These are phyloP conservation scores for Acanthiza pusilla DNA, from an alignment of 2,797 vertebrate genomes.

Conservation along the genomic window DNA sequence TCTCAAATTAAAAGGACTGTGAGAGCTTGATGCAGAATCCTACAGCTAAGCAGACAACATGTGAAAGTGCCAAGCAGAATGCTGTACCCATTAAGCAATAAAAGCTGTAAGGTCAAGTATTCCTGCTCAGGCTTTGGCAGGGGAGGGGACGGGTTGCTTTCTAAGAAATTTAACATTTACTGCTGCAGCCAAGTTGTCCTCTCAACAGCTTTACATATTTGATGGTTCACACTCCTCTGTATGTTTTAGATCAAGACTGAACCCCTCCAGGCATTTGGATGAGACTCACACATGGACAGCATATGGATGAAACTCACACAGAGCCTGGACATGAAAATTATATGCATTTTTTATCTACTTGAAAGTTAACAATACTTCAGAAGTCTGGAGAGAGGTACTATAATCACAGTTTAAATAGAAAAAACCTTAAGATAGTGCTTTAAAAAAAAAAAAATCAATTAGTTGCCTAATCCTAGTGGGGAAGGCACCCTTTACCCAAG, in stretches of 20 bases:
- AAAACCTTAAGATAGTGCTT: background rate
- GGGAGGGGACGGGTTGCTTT: background rate
- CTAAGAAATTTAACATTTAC: slow-evolving; percentile 16
- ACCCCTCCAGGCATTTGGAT: background rate
- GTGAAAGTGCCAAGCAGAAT: background rate
- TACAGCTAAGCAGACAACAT: background rate
- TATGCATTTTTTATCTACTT: background rate
- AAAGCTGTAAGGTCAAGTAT: background rate
- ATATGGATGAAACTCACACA: background rate
- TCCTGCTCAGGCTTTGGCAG: background rate
- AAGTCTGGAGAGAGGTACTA: background rate
- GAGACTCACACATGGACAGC: background rate
- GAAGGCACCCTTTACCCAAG: background rate
- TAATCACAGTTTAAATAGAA: background rate
- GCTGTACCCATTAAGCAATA: background rate
- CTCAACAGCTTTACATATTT: background rate
- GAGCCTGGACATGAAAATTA: background rate
- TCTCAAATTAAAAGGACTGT: background rate
- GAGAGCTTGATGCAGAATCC: background rate
- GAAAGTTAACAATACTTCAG: background rate
- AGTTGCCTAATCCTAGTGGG: background rate
- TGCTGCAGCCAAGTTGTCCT: background rate
- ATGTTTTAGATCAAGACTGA: background rate
- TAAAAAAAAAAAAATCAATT: background rate
- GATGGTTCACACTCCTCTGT: background rate